These are phyloP conservation scores for Cyphomyrmex costatus DNA, from an alignment of 1,140 invertebrate species.

Conservation along the genomic window DNA sequence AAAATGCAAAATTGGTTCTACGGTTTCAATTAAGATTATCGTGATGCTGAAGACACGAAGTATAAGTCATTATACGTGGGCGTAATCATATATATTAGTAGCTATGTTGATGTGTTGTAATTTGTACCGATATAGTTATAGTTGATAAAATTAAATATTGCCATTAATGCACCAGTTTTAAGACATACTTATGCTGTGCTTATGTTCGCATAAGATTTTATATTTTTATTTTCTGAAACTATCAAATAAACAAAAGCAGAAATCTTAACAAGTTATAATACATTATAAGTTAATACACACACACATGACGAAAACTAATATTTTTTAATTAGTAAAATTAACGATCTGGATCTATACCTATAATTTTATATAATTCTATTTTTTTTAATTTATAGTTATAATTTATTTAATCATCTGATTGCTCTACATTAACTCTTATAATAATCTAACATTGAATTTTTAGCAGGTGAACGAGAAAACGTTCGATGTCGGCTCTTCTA, in stretches of 20 bases:
- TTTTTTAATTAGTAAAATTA: conserved; percentile 2
- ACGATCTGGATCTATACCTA: background rate
- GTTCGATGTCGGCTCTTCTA: conserved; percentile 65
- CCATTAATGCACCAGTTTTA: background rate
- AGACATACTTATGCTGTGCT: background rate
- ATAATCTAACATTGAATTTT: background rate
- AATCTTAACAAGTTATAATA: conserved; percentile 9
- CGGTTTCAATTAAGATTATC: conserved; percentile 21
- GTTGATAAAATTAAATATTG: background rate
- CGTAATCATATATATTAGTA: background rate
- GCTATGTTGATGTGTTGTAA: background rate
- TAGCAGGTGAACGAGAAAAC: conserved; percentile 8
- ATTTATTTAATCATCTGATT: background rate
- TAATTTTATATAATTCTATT: background rate
- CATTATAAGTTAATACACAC: background rate
- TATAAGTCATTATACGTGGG: background rate
- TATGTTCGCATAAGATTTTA: background rate
- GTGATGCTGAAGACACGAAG: background rate
- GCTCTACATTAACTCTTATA: background rate
- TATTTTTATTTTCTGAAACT: background rate
- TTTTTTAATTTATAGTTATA: background rate
- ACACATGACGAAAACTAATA: too few relatives aligned
- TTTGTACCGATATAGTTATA: background rate
- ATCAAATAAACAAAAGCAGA: background rate
- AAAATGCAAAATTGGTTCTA: background rate